phyloP scores from a whole-genome alignment of 2,888 invertebrate genomes.

The Pachycephus smyrnensis region DNA sequence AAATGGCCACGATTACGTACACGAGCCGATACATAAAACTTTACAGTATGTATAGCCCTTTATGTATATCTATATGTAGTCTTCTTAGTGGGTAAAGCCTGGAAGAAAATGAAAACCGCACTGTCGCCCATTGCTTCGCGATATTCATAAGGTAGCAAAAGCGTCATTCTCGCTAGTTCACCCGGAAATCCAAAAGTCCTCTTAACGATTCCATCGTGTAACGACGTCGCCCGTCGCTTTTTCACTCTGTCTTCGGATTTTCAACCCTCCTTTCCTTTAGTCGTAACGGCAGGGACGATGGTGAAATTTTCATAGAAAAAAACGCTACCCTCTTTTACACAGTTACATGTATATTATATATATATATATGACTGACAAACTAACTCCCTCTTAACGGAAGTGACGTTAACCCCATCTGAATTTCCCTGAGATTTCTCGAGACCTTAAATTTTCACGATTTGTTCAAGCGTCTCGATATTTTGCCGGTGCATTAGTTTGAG shows the following conservation, averaged over 20 bases:
- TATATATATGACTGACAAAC: no score
- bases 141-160: no score
- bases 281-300: not conserved
- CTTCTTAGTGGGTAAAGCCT: no score
- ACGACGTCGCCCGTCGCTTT: not conserved
- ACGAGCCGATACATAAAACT: conserved; percentile 56
- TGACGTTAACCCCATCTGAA: not conserved
- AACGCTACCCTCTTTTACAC: not conserved
- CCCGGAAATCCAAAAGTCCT: not conserved
- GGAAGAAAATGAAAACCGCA: no score
- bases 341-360: no score
- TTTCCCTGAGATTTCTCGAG: not conserved
- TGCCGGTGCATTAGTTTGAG: not conserved
- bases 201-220: not conserved
- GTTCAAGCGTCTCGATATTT: not conserved
- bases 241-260: not conserved
- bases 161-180: not conserved
- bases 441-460: not conserved
- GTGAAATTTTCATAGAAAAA: not conserved
- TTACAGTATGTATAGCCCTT: no score
- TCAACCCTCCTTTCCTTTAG: not conserved
- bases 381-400: no score
- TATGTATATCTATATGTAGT: no score
- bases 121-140: no score
- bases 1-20: conserved; percentile 61